phyloP scores from a whole-genome alignment of 2,113 vertebrate species.

The Bubo scandiacus region DNA sequence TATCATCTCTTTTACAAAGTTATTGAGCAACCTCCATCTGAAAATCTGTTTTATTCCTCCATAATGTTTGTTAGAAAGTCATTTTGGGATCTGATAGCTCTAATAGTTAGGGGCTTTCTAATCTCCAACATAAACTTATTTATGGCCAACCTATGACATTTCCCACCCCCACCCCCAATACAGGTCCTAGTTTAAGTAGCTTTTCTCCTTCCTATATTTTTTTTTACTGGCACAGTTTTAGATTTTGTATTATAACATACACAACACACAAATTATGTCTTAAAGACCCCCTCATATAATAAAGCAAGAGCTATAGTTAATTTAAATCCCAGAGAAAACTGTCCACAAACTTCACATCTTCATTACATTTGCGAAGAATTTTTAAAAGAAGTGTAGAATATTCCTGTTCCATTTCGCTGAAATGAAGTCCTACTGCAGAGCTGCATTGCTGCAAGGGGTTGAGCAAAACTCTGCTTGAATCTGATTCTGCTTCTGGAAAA shows the following conservation, averaged over 20 bases:
- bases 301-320: not conserved
- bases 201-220: not conserved
- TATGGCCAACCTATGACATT: not conserved
- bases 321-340: not conserved
- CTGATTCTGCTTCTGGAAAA: not conserved
- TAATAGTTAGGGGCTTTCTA: not conserved
- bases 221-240: not conserved
- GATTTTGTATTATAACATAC: not conserved
- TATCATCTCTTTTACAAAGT: not conserved
- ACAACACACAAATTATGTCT: not conserved
- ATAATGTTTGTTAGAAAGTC: not conserved
- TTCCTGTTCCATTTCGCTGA: not conserved
- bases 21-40: not conserved
- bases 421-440: not conserved
- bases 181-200: not conserved
- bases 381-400: not conserved
- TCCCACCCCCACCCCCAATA: no score
- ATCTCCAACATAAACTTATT: not conserved
- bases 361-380: not conserved
- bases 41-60: not conserved
- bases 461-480: not conserved
- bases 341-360: not conserved
- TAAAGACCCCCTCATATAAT: not conserved
- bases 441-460: not conserved
- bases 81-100: not conserved